Base-by-base conservation (phyloP, 2,888 invertebrate species). In the Prosapia bicincta region DNA sequence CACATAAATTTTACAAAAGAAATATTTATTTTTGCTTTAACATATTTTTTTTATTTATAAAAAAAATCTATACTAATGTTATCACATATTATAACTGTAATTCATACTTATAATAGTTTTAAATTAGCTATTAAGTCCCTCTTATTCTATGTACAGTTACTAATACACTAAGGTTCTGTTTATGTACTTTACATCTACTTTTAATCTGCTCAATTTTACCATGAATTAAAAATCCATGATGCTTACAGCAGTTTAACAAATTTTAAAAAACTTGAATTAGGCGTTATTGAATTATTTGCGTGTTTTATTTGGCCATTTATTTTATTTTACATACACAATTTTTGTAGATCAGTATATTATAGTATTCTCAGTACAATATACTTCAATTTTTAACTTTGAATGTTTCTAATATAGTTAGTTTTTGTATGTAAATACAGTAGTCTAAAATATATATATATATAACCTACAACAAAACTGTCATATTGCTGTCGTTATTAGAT, bases 191-290 rank as follows among this genome's bases (percentile, higher is more conserved):
- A 69, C 26, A 69, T 54, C 54, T 54, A 74, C 0, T 43, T 26
- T 69, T 69, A 69, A 69, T 69, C 23, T 74, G 74, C 74, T 74
- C 74, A 74, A 74, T 74, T 74, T 38, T 72, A 32, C 30, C 66
- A 69, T 54, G 26, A 23, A 24, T 67, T 25, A 25, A 67, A 67
- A 32, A n/a, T n/a, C n/a, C n/a, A n/a, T n/a, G n/a, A n/a, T n/a
- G n/a, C n/a, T n/a, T n/a, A n/a, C n/a, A n/a, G n/a, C n/a, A n/a
- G n/a, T n/a, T n/a, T n/a, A n/a, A n/a, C n/a, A n/a, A n/a, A n/a
- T n/a, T n/a, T n/a, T n/a, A n/a, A n/a, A n/a, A n/a, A n/a, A n/a
- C n/a, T n/a, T n/a, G n/a, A n/a, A n/a, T n/a, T n/a, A n/a, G n/a
- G n/a, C n/a, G n/a, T n/a, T n/a, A n/a, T n/a, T n/a, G n/a, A n/a